Evolutionary conservation across 2,113 vertebrate genomes (phyloP).

Genomic region (Theristicus caerulescens): DNA sequence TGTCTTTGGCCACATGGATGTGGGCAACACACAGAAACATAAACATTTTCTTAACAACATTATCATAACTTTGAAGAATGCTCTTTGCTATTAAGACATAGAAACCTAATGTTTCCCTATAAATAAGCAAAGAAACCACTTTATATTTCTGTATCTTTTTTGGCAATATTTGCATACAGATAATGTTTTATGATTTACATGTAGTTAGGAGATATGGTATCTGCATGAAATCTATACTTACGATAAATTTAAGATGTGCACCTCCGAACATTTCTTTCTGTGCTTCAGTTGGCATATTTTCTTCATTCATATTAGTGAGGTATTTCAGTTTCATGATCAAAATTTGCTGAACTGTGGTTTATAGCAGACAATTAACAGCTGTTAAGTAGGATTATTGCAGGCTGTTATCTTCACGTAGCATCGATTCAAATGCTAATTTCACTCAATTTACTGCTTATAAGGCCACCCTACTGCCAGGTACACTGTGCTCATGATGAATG

Average conservation of each 20-base stretch:
- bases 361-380: conserved; percentile 50
- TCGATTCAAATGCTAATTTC: conserved; percentile 33
- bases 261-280: not conserved
- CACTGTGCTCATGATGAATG: not conserved
- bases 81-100: not conserved
- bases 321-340: conserved; percentile 23
- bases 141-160: not conserved
- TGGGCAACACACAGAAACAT: not conserved
- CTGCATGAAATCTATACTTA: not conserved
- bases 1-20: not conserved
- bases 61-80: not conserved
- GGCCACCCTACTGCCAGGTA: conserved; percentile 13
- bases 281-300: not conserved
- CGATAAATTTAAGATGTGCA: not conserved
- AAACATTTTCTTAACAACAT: not conserved
- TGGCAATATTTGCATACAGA: not conserved
- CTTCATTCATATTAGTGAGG: not conserved
- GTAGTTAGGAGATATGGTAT: not conserved
- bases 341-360: conserved; percentile 50
- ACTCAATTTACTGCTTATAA: not conserved
- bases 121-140: not conserved
- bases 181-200: not conserved
- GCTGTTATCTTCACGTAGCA: not conserved
- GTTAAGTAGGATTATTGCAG: conserved; percentile 57
- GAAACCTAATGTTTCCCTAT: not conserved